Base-by-base conservation (phyloP, 2,113 vertebrate genomes). In the Puma concolor region DNA sequence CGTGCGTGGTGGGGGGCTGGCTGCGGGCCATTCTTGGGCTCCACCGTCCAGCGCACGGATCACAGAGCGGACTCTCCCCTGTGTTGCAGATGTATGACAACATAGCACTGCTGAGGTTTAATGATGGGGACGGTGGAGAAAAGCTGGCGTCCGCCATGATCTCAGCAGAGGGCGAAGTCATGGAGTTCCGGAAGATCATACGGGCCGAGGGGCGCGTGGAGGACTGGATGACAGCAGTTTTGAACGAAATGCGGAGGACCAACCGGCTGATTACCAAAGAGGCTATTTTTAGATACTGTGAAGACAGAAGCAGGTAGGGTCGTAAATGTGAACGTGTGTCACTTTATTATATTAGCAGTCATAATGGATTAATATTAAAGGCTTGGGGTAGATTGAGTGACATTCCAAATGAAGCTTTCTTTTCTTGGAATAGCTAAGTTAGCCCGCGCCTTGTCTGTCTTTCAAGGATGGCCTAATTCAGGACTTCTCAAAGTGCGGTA, bases 231-330 rank as follows among this genome's bases (percentile, higher is more conserved):
- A 99, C 99, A 0, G 98, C 95, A 0, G 99, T 99, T 12, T 98
- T 99, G 41, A 92, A 95, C 1, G 99, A 99, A 95, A 99, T 99
- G 99, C 99, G 99, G 81, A 98, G 98, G 85, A 99, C 99, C 0
- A 99, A 99, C 98, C 98, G 99, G n/a, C 99, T 99, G 17, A 99
- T 99, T 87, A 99, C 99, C 60, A 99, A 99, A 92, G 99, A 99
- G 97, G 99, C 99, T n/a, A 99, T 99, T 97, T 99, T 99, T 95
- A 96, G 95, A 98, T 99, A 99, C 92, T 99, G 99, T 63, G 98
- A 99, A 72, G 99, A 99, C 87, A 99, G 98, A 81, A 99, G 98
- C 99, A 99, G 99, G 99, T 99, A 76, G 97, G 95, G 52, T 1
- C 4, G n/a, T 52, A 1, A 8, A 2, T 4, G 9, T 17, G 57